Evolutionary conservation across 2,888 invertebrate genomes (phyloP), one percentile per base, ranked within the genome.

Genomic region (Amblyjoppa proteus): DNA sequence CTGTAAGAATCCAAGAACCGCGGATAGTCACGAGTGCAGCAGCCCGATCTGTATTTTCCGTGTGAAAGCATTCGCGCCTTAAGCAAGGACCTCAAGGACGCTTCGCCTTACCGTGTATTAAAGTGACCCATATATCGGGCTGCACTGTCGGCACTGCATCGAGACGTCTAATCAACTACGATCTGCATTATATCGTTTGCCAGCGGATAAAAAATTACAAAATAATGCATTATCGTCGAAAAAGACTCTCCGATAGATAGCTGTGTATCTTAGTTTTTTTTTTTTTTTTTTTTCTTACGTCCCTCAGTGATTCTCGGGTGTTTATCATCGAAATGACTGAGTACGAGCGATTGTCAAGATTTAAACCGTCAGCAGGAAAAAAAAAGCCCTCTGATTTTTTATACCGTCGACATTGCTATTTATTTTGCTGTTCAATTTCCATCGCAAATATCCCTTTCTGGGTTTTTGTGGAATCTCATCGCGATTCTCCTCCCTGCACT

Each of bases 41-140:
- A 20, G 70, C 31, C 45, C 20, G 64, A 68, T 73, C 73, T 45
- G 58, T 68, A 68, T 81, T 81, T 61, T 73, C 68, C 41, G 6
- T 31, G 73, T 58, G 73, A 81, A 77, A 81, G 81, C 77, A 56
- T 68, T 77, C 77, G 41, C 77, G 81, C 84, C 77, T 77, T 51
- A 61, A 77, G 84, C 81, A 16, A 68, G 74, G 74, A 81, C 51
- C 81, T 74, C 84, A 84, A 84, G 81, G 84, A 84, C 77, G 81
- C 69, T 61, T 61, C 58, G 51, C 2, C 2, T 34, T 64, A 34
- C 16, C 51, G 25, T 41, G 68, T 68, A 68, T 68, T 68, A 41
- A 41, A 41, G 20, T 68, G 25, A 68, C 20, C 68, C 45, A 61
- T 74, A 61, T 61, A 74, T 61, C 61, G 28, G 11, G 20, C 25